Evolutionary conservation across 2,888 invertebrate species (phyloP).

Genomic region (Drosophila rubida): DNA sequence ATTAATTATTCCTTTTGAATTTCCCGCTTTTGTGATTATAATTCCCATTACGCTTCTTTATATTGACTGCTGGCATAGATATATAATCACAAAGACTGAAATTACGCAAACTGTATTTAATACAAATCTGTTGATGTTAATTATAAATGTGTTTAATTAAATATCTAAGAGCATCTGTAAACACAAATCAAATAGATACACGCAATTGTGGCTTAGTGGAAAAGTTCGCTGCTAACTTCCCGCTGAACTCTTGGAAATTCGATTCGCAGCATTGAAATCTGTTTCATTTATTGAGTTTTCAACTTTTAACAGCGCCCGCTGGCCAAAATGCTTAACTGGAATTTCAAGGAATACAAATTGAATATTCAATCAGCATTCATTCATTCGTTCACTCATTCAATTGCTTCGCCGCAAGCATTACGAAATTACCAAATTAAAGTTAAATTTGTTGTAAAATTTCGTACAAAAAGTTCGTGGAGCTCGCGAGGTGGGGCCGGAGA

Average conservation of each 20-base stretch:
- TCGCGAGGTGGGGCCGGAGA: background rate
- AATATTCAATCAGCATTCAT: conserved; percentile 61
- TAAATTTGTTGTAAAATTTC: conserved; percentile 74
- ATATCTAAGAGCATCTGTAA: background rate
- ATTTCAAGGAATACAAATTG: conserved; percentile 57
- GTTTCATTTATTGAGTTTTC: conserved; percentile 40
- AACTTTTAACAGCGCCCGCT: conserved; percentile 44
- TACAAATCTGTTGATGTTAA: background rate
- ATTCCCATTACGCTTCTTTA: too few species aligned
- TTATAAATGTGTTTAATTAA: background rate
- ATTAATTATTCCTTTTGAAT: background rate
- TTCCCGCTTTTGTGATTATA: background rate
- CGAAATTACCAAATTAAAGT: conserved; percentile 75
- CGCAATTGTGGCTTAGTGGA: background rate
- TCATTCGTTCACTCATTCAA: conserved; percentile 34
- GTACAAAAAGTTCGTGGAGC: conserved; percentile 42
- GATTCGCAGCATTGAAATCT: conserved; percentile 13
- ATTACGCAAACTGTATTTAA: too few species aligned
- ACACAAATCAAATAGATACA: background rate
- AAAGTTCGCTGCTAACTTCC: background rate
- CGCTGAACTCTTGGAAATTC: background rate
- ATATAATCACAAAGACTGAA: too few species aligned
- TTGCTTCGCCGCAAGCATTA: conserved; percentile 18
- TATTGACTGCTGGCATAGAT: too few species aligned
- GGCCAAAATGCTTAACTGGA: conserved; percentile 18